A percentile compares a stretch with the other conserved stretches of the same genome.
Conservation (phyloP, 2,113 vertebrate genomes). For the Condylura cristata region DNA sequence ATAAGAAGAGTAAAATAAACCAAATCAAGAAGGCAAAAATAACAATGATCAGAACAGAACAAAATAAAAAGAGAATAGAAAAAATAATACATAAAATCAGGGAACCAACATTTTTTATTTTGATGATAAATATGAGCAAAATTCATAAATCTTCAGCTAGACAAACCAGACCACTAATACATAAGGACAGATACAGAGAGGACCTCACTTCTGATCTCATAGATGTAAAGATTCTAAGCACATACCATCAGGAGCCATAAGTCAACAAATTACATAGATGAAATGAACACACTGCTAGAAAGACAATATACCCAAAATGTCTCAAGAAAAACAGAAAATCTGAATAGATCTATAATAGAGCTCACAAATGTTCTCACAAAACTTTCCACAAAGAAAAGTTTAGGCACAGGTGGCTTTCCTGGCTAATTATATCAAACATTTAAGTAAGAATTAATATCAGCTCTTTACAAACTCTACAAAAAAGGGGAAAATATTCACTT, state of each 20-base stretch:
- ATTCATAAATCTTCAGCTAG: not conserved
- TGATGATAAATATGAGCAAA: slow-evolving; percentile 32
- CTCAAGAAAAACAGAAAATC: slow-evolving; percentile 43
- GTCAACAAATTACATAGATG: not conserved
- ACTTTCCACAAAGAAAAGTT: not conserved
- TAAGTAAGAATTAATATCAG: slow-evolving; percentile 11
- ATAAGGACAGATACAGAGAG: not conserved
- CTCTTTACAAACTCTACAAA: not conserved
- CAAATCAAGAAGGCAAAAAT: slow-evolving; percentile 5
- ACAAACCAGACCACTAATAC: not conserved
- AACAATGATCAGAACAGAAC: not conserved
- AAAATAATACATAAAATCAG: not conserved
- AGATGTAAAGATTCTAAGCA: slow-evolving; percentile 7
- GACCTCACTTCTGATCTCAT: not conserved
- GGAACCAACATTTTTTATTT: not conserved
- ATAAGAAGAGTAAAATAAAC: not conserved
- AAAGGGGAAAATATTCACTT: not conserved
- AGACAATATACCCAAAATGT: not conserved
- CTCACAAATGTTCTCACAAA: not conserved
- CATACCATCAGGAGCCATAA: not conserved
- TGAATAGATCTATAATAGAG: not conserved
- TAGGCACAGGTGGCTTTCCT: not conserved
- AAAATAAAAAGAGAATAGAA: slow-evolving; percentile 25
- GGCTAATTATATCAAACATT: slow-evolving; percentile 16
- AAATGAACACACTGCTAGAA: slow-evolving; percentile 39